Conservation (phyloP, 2,797 vertebrate genomes). For the Natrix natrix region DNA sequence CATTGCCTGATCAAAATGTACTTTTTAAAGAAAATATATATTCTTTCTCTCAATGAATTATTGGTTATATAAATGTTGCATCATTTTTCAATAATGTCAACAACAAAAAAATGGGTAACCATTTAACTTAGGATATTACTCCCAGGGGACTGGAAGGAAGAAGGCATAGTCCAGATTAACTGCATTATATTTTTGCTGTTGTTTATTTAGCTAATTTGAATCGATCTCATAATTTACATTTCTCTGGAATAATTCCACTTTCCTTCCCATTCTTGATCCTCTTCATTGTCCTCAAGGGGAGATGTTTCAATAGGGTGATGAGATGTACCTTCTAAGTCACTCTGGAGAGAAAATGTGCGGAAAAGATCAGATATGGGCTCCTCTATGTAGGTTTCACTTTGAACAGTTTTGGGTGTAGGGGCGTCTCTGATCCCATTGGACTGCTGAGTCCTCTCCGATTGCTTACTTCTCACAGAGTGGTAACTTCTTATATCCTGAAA, state of each 20-base stretch:
- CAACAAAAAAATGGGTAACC: not conserved
- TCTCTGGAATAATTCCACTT: slow-evolving; percentile 33
- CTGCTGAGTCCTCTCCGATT: not conserved
- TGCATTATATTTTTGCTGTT: not conserved
- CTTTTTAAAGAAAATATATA: not conserved
- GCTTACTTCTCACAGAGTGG: slow-evolving; percentile 7
- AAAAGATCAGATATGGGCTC: slow-evolving; percentile 22
- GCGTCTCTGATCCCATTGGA: slow-evolving; percentile 16
- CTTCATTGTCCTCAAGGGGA: slow-evolving; percentile 14
- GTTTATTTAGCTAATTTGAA: not conserved
- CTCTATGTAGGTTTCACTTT: not conserved
- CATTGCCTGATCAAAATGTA: not conserved
- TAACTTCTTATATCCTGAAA: slow-evolving; percentile 36
- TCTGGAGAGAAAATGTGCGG: slow-evolving; percentile 22
- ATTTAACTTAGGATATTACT: slow-evolving; percentile 12
- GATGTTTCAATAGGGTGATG: not conserved
- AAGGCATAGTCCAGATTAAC: not conserved
- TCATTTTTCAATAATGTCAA: slow-evolving; percentile 8
- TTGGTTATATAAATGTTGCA: not conserved
- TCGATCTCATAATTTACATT: slow-evolving; percentile 6
- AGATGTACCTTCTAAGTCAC: slow-evolving; percentile 12
- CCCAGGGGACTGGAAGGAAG: not conserved
- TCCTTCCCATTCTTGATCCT: slow-evolving; percentile 30
- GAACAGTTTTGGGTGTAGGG: not conserved
- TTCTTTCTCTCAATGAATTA: slow-evolving; percentile 3